A percentile compares a stretch with the other conserved stretches of the same genome.
phyloP scores from a whole-genome alignment of 2,888 invertebrate species.

The Euplexia lucipara region DNA sequence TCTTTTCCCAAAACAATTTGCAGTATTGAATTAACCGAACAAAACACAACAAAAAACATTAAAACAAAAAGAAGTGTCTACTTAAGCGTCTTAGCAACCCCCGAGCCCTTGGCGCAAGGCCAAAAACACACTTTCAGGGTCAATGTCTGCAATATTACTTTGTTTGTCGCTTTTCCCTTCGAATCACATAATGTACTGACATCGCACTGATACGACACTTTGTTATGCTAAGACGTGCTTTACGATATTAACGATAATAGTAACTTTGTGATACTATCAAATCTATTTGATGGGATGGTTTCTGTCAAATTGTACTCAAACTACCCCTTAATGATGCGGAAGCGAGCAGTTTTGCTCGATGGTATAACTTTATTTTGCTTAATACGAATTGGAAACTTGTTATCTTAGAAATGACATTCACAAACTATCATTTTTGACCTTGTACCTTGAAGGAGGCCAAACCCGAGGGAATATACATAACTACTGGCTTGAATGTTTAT shows the following conservation, averaged over 20 bases:
- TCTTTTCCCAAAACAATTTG: conserved; percentile 13
- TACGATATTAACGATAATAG: conserved; percentile 45
- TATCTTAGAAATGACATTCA: conserved; percentile 3
- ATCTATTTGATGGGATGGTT: conserved; percentile 41
- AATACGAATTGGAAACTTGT: background rate
- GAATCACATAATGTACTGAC: conserved; percentile 42
- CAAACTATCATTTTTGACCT: conserved; percentile 1
- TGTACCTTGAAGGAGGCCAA: background rate
- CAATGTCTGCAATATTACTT: conserved; percentile 61
- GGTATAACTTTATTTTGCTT: conserved; percentile 1
- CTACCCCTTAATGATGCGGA: conserved; percentile 1
- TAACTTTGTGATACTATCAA: conserved; percentile 18
- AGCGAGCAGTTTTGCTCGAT: conserved; percentile 8
- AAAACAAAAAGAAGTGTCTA: conserved; percentile 34
- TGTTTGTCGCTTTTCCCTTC: conserved; percentile 57
- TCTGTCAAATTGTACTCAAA: conserved; percentile 17
- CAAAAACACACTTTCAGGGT: conserved; percentile 55
- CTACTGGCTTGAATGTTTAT: too few relatives aligned
- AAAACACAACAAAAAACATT: conserved; percentile 30
- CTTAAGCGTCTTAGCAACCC: conserved; percentile 28
- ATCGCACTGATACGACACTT: conserved; percentile 31
- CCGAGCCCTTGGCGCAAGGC: conserved; percentile 47
- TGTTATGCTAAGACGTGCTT: conserved; percentile 38
- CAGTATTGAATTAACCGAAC: conserved; percentile 7
- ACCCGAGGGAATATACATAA: too few relatives aligned